Evolutionary conservation across 2,888 invertebrate species (phyloP).

Genomic region (Torymus auratus): DNA sequence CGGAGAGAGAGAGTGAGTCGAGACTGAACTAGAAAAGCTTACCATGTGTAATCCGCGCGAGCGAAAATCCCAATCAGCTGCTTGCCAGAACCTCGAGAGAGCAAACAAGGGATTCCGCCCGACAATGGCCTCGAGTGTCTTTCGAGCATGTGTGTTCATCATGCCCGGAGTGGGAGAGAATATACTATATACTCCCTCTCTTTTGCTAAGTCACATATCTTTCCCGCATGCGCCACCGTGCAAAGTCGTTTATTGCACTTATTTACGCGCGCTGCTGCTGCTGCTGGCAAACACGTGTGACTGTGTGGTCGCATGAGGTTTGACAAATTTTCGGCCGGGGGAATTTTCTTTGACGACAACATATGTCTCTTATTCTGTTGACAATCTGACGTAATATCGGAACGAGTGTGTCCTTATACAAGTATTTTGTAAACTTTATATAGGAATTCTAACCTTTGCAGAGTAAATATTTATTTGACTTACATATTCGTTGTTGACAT

Average conservation of each 20-base stretch:
- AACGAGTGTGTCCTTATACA: no score
- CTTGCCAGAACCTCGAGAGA: constrained; percentile 66
- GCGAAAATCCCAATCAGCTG: constrained; percentile 74
- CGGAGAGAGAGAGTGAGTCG: neutral
- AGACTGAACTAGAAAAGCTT: constrained; percentile 51
- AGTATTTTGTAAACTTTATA: no score
- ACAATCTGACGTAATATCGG: no score
- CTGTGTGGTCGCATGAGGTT: neutral
- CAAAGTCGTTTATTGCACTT: no score
- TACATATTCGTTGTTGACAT: no score
- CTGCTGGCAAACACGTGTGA: neutral
- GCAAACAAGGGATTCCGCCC: constrained; percentile 66
- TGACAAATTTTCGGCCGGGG: no score
- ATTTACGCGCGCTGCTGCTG: neutral
- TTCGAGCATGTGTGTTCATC: constrained; percentile 51
- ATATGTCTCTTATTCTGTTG: no score
- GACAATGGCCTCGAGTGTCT: constrained; percentile 66
- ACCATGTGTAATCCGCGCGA: constrained; percentile 63
- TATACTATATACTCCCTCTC: neutral
- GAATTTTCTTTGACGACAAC: no score
- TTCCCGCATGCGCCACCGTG: constrained; percentile 1
- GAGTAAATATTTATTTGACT: no score
- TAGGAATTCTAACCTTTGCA: no score
- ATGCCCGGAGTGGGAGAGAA: constrained; percentile 29
- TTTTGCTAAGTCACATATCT: neutral